Evolutionary conservation across 2,888 invertebrate species (phyloP), one percentile per base, ranked within the genome.

Genomic region (Pimpla rufipes): DNA sequence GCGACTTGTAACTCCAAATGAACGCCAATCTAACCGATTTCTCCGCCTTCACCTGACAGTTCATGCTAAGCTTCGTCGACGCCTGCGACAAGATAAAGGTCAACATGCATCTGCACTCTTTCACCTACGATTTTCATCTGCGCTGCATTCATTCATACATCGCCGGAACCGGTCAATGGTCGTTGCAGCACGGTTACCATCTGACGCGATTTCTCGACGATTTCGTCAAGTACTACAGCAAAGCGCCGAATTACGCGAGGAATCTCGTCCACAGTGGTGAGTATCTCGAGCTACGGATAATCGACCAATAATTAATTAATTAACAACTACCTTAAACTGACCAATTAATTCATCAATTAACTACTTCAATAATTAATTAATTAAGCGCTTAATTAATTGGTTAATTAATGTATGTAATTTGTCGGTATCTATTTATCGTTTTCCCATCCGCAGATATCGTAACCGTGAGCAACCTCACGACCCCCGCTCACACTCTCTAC

Each of bases 91-190:
- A 95, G 89, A 95, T 96, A 82, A 96, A 96, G 91, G 95, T 96
- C 81, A 94, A 95, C 81, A 96, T 96, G 94, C 97, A 97, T 92
- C 93, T 96, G 74, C 97, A 97, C 92, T 97, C 97, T 3, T 97
- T 97, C 90, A 96, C 96, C 0, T 96, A 96, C 88, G 97, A 97
- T 93, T 97, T 96, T 91, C 97, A 97, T 91, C 93, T 97, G 80
- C 94, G 96, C 47, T 95, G 95, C 79, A 94, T 96, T 74, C 95
- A 95, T 89, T 94, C 95, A 11, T 96, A 96, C 88, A 94, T 96
- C 73, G 94, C 95, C 71, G 95, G 95, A 64, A 94, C 94, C 79
- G 93, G 94, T 57, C 92, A 93, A 29, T 92, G 94, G 86, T 93
- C 94, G 0, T 93, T 95, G 59, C 94, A 94, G 87, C 94, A 94